Base-by-base conservation (phyloP, 2,797 vertebrate genomes). In the Malacoraja senta region DNA sequence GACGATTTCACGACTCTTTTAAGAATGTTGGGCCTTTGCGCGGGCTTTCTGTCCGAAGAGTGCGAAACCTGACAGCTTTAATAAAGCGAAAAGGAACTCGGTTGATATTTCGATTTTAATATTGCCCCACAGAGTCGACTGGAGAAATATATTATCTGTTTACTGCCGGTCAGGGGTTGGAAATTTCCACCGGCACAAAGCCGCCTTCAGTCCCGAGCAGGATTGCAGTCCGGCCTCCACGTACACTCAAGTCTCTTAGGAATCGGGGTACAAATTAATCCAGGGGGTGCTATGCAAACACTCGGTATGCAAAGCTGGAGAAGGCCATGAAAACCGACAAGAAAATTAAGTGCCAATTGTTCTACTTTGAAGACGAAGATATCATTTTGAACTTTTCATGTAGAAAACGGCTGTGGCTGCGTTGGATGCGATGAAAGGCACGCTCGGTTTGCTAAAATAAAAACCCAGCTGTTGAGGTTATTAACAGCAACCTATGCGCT, bases 91-190 rank as follows among this genome's bases (percentile, higher is more conserved):
- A 88, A 24, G 61, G n/a, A 88, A 88, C 35, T 35, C 17, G 3
- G 84, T 63, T 35, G 84, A 68, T 88, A 35, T 24, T 65, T 88
- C 6, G 0, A 6, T 6, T 53, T 53, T 7, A 53, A 53, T 88
- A 88, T 35, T 68, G 63, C 9, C 13, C 63, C 84, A 35, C 63
- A 21, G 63, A 88, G 61, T 35, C 61, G 2, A 32, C 9, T 63
- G 61, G 61, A 88, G 84, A 88, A 88, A 88, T 88, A 88, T 24
- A 88, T 88, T 68, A 88, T 88, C 84, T 88, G 63, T 88, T 88
- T 88, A 88, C 63, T 8, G 84, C 84, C 84, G 35, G 84, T 63
- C 13, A 35, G 61, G 61, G 1, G 29, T 35, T 88, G 63, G 63
- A 88, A 35, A 24, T 88, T 88, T 88, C 63, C n/a, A 88, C n/a